These are phyloP conservation scores for Plebejus melissa DNA, from an alignment of 2,888 invertebrate genomes.

Conservation along the genomic window DNA sequence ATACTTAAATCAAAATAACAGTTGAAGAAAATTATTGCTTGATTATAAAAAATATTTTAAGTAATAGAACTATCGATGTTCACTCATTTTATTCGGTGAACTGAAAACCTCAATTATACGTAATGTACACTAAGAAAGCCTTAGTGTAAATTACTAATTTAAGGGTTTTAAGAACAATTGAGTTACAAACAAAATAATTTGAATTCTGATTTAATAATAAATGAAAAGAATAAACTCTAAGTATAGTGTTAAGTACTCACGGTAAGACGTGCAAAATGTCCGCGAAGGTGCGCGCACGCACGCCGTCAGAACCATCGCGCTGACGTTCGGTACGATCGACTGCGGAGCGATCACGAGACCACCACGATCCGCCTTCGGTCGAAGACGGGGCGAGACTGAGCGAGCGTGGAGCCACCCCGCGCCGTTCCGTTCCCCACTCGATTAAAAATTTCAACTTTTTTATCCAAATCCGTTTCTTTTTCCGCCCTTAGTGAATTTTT, in stretches of 20 bases:
- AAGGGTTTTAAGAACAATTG: not conserved
- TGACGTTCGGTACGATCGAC: slow-evolving; percentile 26
- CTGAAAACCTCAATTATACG: too few relatives aligned
- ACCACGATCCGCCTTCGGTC: slow-evolving; percentile 20
- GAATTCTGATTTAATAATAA: not conserved
- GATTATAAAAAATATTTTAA: too few relatives aligned
- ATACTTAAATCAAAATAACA: too few relatives aligned
- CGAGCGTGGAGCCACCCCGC: slow-evolving; percentile 36
- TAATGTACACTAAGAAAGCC: not conserved
- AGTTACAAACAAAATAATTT: not conserved
- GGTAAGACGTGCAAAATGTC: slow-evolving; percentile 60
- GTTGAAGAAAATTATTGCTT: too few relatives aligned
- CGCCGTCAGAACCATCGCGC: slow-evolving; percentile 63
- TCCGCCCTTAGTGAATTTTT: slow-evolving; percentile 78
- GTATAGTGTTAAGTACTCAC: slow-evolving; percentile 49
- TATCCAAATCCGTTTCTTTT: slow-evolving; percentile 76
- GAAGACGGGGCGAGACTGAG: slow-evolving; percentile 37
- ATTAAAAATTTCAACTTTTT: slow-evolving; percentile 73
- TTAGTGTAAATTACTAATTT: too few relatives aligned
- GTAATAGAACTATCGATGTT: too few relatives aligned
- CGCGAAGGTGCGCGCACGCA: slow-evolving; percentile 67
- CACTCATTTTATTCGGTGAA: too few relatives aligned
- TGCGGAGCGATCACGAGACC: not conserved
- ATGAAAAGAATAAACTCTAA: not conserved
- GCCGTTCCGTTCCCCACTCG: slow-evolving; percentile 48